phyloP scores from a whole-genome alignment of 2,113 vertebrate species.

The Pachycephala philippinensis region DNA sequence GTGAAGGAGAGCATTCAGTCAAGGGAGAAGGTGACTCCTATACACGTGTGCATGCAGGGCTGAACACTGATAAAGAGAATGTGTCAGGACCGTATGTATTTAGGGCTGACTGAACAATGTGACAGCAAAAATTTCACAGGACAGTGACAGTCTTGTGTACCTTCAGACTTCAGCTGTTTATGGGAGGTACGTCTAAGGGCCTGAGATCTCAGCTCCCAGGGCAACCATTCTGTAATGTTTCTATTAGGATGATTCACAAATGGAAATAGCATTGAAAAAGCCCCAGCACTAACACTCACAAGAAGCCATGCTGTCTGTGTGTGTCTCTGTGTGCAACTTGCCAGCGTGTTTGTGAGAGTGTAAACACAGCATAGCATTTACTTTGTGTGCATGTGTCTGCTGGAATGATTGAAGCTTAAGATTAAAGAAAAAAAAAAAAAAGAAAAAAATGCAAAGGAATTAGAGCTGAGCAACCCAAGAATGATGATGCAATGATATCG shows the following conservation, averaged over 20 bases:
- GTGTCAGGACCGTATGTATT: background rate
- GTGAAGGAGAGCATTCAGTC: background rate
- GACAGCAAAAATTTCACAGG: background rate
- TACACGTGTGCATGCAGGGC: background rate
- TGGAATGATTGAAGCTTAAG: slow-evolving; percentile 37
- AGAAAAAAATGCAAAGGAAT: background rate
- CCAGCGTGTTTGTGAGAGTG: background rate
- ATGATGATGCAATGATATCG: slow-evolving; percentile 66
- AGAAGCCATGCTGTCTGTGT: background rate
- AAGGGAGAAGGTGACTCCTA: background rate
- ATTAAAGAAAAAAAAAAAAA: background rate
- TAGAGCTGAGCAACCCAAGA: slow-evolving; percentile 30
- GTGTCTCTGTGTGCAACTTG: background rate
- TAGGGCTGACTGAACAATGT: background rate
- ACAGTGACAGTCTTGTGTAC: background rate
- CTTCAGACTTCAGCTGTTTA: background rate
- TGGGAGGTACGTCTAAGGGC: background rate
- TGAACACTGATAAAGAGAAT: background rate
- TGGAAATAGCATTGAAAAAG: background rate
- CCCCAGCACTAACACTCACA: background rate
- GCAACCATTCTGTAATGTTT: background rate
- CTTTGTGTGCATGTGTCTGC: background rate
- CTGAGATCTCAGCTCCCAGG: background rate
- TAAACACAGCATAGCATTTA: background rate
- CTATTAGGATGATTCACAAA: background rate